Evolutionary conservation across 2,797 vertebrate species (phyloP).

Genomic region (Myotis daubentonii): DNA sequence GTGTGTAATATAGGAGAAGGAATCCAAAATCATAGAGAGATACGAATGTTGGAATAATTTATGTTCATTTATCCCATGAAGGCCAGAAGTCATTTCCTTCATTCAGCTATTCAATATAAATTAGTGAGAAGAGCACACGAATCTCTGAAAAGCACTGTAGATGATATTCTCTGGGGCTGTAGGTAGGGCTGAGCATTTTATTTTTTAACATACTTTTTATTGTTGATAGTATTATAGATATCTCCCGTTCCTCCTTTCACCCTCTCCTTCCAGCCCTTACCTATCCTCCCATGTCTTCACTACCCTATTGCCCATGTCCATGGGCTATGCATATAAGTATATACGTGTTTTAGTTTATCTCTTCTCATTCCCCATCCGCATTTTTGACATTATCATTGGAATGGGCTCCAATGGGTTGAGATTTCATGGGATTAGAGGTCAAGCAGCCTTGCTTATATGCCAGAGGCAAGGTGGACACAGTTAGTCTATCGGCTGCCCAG

Average conservation of each 20-base stretch:
- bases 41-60: constrained; percentile 9
- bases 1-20: background rate
- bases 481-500: background rate
- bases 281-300: too few species aligned
- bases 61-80: background rate
- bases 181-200: too few species aligned
- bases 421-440: background rate
- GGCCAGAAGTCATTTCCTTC: background rate
- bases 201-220: too few species aligned
- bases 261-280: too few species aligned
- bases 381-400: background rate
- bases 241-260: too few species aligned
- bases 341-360: too few species aligned
- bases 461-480: background rate
- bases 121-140: background rate
- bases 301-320: too few species aligned
- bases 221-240: too few species aligned
- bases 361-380: too few species aligned
- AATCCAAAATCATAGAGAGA: background rate
- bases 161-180: background rate
- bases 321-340: too few species aligned
- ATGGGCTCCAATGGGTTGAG: background rate
- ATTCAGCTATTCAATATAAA: background rate
- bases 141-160: background rate
- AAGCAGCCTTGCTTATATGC: background rate